phyloP scores from a whole-genome alignment of 2,797 vertebrate species.

The Lepus townsendii region DNA sequence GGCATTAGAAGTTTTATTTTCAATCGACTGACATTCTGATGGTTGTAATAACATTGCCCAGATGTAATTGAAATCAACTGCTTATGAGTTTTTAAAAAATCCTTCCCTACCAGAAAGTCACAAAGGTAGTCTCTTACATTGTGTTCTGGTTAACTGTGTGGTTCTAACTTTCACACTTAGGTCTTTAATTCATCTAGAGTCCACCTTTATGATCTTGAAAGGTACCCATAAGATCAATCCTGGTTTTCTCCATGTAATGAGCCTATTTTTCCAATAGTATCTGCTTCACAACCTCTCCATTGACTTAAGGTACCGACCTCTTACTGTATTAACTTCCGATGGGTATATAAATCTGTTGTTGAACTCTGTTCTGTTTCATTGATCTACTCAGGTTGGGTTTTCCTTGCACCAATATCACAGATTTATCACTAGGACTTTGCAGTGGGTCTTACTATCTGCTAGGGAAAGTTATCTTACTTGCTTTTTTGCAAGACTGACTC shows the following conservation, averaged over 20 bases:
- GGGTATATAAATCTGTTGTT: neutral
- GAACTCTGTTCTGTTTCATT: neutral
- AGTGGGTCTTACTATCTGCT: neutral
- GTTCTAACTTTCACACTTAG: conserved; percentile 39
- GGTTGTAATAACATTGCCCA: conserved; percentile 37
- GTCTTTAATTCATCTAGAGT: neutral
- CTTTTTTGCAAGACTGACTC: neutral
- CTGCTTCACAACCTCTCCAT: neutral
- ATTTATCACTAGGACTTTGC: neutral
- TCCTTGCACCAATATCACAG: neutral
- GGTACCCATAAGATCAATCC: neutral
- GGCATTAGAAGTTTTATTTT: neutral
- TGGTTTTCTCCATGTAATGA: conserved; percentile 4
- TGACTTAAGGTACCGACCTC: neutral
- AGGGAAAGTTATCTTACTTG: neutral
- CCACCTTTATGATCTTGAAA: neutral
- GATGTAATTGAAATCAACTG: conserved; percentile 4
- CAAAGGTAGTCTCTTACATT: conserved; percentile 30
- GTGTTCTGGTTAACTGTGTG: neutral
- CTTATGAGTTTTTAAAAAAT: conserved; percentile 56
- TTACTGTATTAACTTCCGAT: neutral
- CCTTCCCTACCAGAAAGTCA: conserved; percentile 13
- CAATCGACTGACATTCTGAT: neutral
- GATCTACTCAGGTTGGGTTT: neutral
- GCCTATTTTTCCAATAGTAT: neutral